Evolutionary conservation across 1,140 invertebrate species (phyloP).

Genomic region (Leptestheria dahalacensis): DNA sequence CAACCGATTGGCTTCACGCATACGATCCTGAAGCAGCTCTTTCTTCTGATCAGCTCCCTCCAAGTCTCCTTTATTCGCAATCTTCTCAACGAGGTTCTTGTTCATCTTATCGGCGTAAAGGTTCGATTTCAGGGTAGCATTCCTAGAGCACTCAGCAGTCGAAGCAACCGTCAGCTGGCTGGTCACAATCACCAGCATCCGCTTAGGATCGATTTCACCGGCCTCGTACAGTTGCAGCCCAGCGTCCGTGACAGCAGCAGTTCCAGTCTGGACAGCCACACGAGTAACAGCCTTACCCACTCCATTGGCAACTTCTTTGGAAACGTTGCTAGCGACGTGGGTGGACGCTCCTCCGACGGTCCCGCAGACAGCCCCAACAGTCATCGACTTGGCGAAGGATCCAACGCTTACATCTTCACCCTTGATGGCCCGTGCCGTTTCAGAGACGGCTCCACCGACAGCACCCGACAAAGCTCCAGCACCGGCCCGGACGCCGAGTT

Average conservation of each 20-base stretch:
- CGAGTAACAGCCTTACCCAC: neutral
- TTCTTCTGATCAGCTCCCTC: neutral
- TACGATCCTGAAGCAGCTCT: neutral
- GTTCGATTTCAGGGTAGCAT: neutral
- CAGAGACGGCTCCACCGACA: neutral
- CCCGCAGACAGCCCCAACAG: neutral
- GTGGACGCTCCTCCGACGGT: neutral
- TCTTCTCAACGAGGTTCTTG: neutral
- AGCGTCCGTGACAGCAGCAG: neutral
- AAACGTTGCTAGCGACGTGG: neutral
- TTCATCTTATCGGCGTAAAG: neutral
- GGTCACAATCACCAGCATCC: neutral
- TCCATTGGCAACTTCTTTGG: neutral
- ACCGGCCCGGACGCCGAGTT: neutral
- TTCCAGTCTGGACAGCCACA: neutral
- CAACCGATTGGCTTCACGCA: neutral
- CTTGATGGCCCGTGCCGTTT: neutral
- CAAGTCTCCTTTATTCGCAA: neutral
- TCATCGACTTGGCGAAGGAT: neutral
- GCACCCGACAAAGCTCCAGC: neutral
- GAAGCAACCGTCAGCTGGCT: neutral
- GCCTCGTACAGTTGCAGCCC: neutral
- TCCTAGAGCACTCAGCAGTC: neutral
- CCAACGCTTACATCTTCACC: neutral
- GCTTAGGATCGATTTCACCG: neutral